Base-by-base conservation (phyloP, 2,113 vertebrate genomes). In the Poicephalus gulielmi region DNA sequence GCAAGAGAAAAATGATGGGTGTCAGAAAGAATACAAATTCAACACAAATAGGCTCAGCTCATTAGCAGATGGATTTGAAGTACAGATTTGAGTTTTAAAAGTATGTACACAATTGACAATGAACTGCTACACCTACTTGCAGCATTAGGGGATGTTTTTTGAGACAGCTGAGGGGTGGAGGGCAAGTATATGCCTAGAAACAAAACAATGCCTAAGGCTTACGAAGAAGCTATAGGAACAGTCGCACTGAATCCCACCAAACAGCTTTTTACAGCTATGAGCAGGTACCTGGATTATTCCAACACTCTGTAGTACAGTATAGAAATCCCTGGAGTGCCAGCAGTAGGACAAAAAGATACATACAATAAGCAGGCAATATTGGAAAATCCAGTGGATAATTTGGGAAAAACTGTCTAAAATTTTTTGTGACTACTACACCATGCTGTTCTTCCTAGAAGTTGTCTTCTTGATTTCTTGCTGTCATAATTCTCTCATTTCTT, bases 151-250 rank as follows among this genome's bases (percentile, higher is more conserved):
- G 59, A 52, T 88, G 31, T 16, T 62, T 9, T 49, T 25, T n/a
- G 6, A 63, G 62, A 73, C 22, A 67, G 35, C 39, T 44, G 12
- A 20, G 14, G 17, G 19, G 44, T 23, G 10, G 47, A 27, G 24
- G 27, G 17, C 4, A 57, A 24, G 13, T 23, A 19, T 1, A 19
- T 23, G 4, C 6, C 71, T 33, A 67, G 47, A 59, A 64, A 15
- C 2, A 63, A 77, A 64, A 1, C 6, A 47, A 16, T 0, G 3
- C 2, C 16, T 27, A 37, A 69, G 4, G 16, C 49, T 69, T 46
- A 20, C 35, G 55, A 19, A 86, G 44, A 24, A 83, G 6, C 19
- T 44, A 46, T 49, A 27, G 37, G 43, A 74, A 8, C 8, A 35
- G 7, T 8, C 35, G 18, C 17, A 10, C 18, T 47, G 44, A 74